These are phyloP conservation scores for Xenops minutus DNA, from an alignment of 2,797 vertebrate species.

Conservation along the genomic window DNA sequence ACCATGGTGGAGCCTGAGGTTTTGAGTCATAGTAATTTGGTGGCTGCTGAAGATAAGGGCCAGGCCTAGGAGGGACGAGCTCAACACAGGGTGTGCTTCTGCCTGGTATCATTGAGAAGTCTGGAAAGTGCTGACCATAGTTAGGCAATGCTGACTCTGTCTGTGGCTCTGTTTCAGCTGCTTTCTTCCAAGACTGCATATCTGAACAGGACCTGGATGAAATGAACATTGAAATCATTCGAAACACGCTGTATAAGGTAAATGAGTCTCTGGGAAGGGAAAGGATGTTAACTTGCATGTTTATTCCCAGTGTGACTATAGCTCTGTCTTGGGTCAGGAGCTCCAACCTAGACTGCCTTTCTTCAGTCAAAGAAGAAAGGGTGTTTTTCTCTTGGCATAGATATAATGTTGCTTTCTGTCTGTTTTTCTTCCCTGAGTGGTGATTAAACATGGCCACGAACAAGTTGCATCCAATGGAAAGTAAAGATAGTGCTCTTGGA, in stretches of 20 bases:
- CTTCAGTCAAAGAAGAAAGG: background rate
- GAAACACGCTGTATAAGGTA: constrained; percentile 98
- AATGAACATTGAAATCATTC: constrained; percentile 99
- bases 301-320: background rate
- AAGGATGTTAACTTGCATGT: background rate
- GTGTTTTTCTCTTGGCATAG: background rate
- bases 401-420: background rate
- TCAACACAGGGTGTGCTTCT: background rate
- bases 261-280: background rate
- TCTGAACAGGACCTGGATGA: constrained; percentile 98
- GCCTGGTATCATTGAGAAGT: background rate
- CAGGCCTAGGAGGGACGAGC: background rate
- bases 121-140: background rate
- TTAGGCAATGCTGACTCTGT: background rate
- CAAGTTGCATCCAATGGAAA: background rate
- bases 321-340: background rate
- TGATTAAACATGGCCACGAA: background rate
- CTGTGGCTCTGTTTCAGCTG: constrained; percentile 80
- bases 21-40: constrained; percentile 18
- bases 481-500: background rate
- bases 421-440: background rate
- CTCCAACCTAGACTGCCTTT: background rate
- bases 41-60: background rate
- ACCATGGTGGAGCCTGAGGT: background rate
- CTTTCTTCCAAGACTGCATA: constrained; percentile 99